Evolutionary conservation across 1,140 invertebrate genomes (phyloP), one percentile per base, ranked within the genome.

Genomic region (Macrobrachium rosenbergii): DNA sequence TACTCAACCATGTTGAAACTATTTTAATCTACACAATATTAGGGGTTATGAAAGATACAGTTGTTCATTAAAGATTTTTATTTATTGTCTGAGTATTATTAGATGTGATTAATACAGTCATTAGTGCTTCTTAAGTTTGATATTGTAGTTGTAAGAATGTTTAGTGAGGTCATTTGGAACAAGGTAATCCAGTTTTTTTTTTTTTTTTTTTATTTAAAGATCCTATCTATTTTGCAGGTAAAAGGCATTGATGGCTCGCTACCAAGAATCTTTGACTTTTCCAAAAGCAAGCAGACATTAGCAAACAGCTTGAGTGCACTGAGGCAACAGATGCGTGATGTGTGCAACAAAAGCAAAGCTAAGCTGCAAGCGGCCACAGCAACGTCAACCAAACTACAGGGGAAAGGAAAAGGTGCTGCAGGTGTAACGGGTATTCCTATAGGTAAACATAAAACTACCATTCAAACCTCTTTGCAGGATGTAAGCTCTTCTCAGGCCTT

Each of bases 291-390:
- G 60, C 62, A 84, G 23, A 11, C 59, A 10, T 76, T 79, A n/a
- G 83, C 83, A 5, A 85, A 76, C 62, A 85, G 75, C 62, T 69
- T 85, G 11, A 37, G 59, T 37, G 75, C 83, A 58, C 62, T 85
- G 21, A 75, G 64, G 17, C 73, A 77, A 52, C 73, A 77, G 52
- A 52, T 76, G 37, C 43, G 75, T 28, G 62, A 69, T 28, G 60
- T 69, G 14, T 58, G 75, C 11, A 77, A 82, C 63, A 82, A 59
- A 52, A 58, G 67, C 19, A 58, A 23, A 77, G 75, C 45, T 43
- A 77, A 58, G 14, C 75, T 77, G 5, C 45, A 77, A 7, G 75
- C 59, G 11, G 75, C 45, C 59, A 11, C 45, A 11, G 37, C 16
- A 11, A 37, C 14, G 16, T 37, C 28, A 75, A n/a, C 43, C 0